Conservation (phyloP, 2,888 invertebrate genomes). For the Platynereis dumerilii region DNA sequence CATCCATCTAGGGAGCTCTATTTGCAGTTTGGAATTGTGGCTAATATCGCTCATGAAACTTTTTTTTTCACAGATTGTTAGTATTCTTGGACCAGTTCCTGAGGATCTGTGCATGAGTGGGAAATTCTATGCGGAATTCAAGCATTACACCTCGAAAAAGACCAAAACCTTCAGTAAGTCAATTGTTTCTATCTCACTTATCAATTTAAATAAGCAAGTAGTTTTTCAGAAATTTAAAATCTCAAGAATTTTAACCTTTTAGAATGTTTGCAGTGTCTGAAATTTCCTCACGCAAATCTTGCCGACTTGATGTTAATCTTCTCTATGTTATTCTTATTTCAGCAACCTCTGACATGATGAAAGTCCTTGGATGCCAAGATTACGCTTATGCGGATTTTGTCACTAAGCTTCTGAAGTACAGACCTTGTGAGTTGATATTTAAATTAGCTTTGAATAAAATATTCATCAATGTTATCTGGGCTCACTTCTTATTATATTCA, state of each 20-base stretch:
- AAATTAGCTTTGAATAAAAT: no score
- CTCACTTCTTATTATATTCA: no score
- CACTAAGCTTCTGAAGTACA: conserved; percentile 46
- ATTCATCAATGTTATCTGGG: no score
- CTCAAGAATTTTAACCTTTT: background rate
- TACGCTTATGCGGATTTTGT: conserved; percentile 49
- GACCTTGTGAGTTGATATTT: conserved; percentile 54
- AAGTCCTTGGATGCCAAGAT: conserved; percentile 34
- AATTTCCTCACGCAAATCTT: no score
- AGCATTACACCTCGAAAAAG: conserved; percentile 37
- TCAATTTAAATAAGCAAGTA: background rate
- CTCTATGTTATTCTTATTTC: conserved; percentile 1
- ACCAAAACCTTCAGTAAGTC: conserved; percentile 38
- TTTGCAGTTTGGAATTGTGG: no score
- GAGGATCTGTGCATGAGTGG: conserved; percentile 44
- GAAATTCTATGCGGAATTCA: conserved; percentile 45
- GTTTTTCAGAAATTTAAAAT: no score
- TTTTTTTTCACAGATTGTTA: conserved; percentile 44
- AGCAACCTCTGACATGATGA: conserved; percentile 25
- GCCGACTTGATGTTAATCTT: background rate
- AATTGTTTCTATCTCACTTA: background rate
- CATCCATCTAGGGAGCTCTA: no score
- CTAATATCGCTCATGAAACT: no score
- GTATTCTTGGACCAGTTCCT: conserved; percentile 51
- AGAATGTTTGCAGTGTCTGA: no score